Conservation (phyloP, 2,797 vertebrate species). For the Platalea minor region DNA sequence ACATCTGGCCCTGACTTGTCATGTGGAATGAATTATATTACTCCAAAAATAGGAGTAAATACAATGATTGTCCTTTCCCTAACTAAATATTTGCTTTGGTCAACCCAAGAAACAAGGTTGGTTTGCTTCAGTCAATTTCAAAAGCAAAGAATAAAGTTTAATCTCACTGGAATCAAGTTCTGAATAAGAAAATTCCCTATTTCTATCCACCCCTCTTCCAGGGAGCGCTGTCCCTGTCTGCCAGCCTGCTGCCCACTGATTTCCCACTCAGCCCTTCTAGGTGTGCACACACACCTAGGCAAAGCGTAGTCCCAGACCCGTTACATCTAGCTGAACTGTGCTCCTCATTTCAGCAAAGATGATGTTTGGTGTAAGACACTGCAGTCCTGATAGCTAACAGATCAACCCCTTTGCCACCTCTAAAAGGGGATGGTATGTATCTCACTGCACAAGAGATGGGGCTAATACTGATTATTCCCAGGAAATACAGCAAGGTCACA, state of each 20-base stretch:
- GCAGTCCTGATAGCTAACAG: neutral
- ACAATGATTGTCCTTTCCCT: neutral
- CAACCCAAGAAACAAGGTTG: neutral
- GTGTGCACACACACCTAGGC: neutral
- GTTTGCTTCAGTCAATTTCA: neutral
- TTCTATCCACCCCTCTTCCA: neutral
- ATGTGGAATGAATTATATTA: neutral
- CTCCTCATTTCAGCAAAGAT: neutral
- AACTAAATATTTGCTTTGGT: neutral
- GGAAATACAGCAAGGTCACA: neutral
- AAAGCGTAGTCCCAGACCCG: neutral
- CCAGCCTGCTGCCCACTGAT: neutral
- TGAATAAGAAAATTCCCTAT: neutral
- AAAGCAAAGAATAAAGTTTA: neutral
- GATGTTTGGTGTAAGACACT: neutral
- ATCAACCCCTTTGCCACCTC: neutral
- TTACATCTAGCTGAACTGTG: neutral
- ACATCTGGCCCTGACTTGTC: neutral
- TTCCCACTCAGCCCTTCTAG: neutral
- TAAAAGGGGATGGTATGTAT: neutral
- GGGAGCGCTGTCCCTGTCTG: neutral
- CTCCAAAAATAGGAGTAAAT: neutral
- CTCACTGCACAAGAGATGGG: neutral
- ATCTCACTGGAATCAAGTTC: neutral
- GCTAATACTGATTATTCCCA: neutral